Conservation (phyloP, 1,140 invertebrate species). For the Rhagoletis pomonella region DNA sequence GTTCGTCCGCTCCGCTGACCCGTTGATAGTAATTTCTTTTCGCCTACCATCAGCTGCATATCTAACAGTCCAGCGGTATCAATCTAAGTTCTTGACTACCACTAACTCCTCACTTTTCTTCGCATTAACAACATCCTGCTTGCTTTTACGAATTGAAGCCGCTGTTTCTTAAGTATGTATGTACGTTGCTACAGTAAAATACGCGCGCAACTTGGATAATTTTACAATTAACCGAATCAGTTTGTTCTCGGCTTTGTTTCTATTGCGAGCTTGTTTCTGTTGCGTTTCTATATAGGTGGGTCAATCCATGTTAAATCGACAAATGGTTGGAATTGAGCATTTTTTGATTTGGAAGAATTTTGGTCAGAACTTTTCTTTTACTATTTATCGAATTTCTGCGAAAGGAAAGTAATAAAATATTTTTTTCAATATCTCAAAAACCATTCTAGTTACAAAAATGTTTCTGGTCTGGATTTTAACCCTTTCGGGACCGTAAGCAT, state of each 20-base stretch:
- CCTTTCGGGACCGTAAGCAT: no score
- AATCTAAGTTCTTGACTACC: neutral
- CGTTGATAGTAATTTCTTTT: conserved; percentile 22
- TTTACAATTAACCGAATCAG: conserved; percentile 32
- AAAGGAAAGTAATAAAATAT: no score
- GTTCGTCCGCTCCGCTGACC: neutral
- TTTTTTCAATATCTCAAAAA: no score
- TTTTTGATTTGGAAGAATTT: no score
- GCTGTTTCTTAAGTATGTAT: neutral
- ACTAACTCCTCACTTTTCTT: neutral
- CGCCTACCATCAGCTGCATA: conserved; percentile 13
- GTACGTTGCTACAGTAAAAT: neutral
- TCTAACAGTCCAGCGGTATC: neutral
- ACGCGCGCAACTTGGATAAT: neutral
- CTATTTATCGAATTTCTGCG: no score
- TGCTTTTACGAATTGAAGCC: neutral
- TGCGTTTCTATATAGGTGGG: no score
- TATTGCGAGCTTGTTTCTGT: neutral
- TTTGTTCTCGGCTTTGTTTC: neutral
- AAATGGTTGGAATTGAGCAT: no score
- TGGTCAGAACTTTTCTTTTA: no score
- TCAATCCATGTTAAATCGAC: no score
- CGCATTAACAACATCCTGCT: neutral
- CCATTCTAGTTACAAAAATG: no score
- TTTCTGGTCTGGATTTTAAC: no score